These are phyloP conservation scores for Scalopus aquaticus DNA, from an alignment of 2,113 vertebrate species.

Conservation along the genomic window DNA sequence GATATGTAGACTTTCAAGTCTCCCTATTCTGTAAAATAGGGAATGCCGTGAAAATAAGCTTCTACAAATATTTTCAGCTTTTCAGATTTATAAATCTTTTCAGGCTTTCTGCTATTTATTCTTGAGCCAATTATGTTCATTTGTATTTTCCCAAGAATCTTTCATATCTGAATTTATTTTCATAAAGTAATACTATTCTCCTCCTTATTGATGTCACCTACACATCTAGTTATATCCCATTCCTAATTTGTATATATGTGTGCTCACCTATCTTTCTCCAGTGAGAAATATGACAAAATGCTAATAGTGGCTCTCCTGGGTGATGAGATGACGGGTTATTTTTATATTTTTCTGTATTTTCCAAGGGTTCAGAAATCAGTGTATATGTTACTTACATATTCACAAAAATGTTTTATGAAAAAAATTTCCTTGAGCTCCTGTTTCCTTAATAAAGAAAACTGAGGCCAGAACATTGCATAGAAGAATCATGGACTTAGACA, in stretches of 20 bases:
- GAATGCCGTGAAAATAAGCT: neutral
- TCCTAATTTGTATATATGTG: neutral
- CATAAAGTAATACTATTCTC: neutral
- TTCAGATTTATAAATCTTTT: neutral
- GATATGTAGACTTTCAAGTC: neutral
- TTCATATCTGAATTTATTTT: conserved; percentile 18
- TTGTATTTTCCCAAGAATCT: conserved; percentile 20
- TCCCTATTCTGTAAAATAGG: neutral
- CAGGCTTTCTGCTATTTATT: conserved; percentile 10
- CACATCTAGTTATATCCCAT: neutral
- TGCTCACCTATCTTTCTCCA: neutral
- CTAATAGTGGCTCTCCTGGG: neutral
- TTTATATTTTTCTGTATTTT: neutral
- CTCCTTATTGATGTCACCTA: neutral
- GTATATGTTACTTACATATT: neutral
- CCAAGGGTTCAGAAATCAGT: conserved; percentile 5
- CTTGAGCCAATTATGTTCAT: neutral
- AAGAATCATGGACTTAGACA: neutral
- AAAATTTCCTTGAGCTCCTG: neutral
- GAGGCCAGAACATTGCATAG: neutral
- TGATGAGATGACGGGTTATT: neutral
- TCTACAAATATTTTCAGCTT: neutral
- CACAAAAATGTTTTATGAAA: neutral
- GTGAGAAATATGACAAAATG: conserved; percentile 22
- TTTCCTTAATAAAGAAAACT: neutral